These are phyloP conservation scores for Acrossocheilus wenchowensis DNA, from an alignment of 2,797 vertebrate species.

Conservation along the genomic window DNA sequence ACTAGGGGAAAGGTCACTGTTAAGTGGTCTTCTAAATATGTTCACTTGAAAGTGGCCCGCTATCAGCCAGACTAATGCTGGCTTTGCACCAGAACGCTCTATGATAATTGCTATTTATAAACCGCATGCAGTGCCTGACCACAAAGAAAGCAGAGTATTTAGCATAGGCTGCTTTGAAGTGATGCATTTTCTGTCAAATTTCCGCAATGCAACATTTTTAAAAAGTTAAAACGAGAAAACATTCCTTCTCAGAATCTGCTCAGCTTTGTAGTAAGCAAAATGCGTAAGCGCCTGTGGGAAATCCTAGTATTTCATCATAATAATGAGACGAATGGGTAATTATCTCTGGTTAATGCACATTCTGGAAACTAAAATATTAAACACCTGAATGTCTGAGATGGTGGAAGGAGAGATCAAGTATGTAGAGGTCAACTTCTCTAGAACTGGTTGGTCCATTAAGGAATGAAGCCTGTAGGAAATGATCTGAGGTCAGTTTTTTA, in stretches of 20 bases:
- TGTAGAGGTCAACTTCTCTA: no score
- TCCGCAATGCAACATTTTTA: background rate
- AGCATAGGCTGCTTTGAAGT: background rate
- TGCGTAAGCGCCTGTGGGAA: background rate
- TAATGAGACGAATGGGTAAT: background rate
- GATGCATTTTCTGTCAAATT: background rate
- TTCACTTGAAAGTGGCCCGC: slow-evolving; percentile 70
- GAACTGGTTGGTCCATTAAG: background rate
- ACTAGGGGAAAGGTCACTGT: slow-evolving; percentile 72
- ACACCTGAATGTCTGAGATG: background rate
- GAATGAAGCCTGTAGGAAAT: background rate
- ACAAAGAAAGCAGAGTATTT: background rate
- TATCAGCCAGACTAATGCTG: slow-evolving; percentile 62
- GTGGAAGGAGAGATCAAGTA: background rate
- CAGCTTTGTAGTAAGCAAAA: background rate
- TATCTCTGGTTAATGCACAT: background rate
- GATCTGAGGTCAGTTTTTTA: background rate
- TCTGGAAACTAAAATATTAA: background rate
- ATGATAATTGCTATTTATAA: slow-evolving; percentile 67
- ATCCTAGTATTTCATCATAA: background rate
- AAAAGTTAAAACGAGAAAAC: background rate
- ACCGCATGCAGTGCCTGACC: slow-evolving; percentile 56
- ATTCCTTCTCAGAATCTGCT: background rate
- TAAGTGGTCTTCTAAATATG: slow-evolving; percentile 66
- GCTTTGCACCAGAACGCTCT: slow-evolving; percentile 64